Evolutionary conservation across 2,797 vertebrate species (phyloP).

Genomic region (Silurus aristotelis): DNA sequence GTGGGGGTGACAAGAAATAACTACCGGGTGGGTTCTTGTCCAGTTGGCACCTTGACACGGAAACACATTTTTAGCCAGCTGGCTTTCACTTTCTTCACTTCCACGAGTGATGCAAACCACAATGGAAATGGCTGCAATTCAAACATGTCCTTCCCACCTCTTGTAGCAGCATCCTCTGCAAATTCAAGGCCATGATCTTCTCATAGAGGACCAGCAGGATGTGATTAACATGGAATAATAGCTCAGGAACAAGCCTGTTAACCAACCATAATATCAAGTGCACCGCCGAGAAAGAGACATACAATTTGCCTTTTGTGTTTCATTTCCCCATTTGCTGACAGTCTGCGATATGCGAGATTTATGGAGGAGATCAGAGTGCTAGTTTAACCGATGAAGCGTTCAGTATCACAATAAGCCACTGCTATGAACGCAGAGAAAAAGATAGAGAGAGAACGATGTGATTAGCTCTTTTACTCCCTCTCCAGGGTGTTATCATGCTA

Average conservation of each 20-base stretch:
- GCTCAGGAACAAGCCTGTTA: constrained; percentile 65
- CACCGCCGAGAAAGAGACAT: constrained; percentile 67
- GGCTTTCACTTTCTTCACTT: constrained; percentile 30
- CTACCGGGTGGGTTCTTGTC: constrained; percentile 43
- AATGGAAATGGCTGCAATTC: not conserved
- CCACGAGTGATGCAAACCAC: not conserved
- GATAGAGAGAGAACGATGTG: constrained; percentile 56
- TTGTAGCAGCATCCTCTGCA: not conserved
- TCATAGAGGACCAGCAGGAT: constrained; percentile 52
- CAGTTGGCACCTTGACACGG: constrained; percentile 40
- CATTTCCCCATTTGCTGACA: constrained; percentile 63
- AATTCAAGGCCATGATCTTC: constrained; percentile 49
- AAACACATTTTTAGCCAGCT: constrained; percentile 45
- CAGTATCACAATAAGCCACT: constrained; percentile 68
- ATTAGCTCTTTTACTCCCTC: constrained; percentile 65
- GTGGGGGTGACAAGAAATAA: constrained; percentile 5
- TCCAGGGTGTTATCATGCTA: constrained; percentile 74
- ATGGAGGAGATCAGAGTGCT: constrained; percentile 72
- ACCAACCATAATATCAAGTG: constrained; percentile 56
- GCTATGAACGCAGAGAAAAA: constrained; percentile 50
- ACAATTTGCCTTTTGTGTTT: constrained; percentile 71
- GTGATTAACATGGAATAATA: constrained; percentile 73
- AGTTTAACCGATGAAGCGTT: constrained; percentile 74
- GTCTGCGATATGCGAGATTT: constrained; percentile 72
- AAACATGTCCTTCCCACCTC: not conserved